Percentiles rank a stretch among this genome's conserved stretches.
Evolutionary conservation across 2,113 vertebrate genomes (phyloP).

Genomic region (Dicerorhinus sumatrensis): DNA sequence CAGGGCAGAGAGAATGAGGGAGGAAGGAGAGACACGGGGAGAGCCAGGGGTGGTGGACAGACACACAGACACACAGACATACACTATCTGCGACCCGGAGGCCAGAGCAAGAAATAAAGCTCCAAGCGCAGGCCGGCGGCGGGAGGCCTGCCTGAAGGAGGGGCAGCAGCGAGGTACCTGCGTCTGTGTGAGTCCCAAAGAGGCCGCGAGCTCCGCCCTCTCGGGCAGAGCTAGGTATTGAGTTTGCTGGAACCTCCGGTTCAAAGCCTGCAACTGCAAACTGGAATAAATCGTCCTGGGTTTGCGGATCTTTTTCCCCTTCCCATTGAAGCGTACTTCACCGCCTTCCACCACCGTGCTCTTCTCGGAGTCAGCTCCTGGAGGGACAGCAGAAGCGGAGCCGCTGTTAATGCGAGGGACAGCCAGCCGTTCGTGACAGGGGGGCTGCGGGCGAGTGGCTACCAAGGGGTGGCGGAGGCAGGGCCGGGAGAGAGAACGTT

Average conservation of each 20-base stretch:
- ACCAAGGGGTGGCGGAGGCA: not conserved
- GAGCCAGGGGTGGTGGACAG: not conserved
- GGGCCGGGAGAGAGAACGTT: not conserved
- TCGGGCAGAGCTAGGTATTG: constrained; percentile 98
- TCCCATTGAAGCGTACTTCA: constrained; percentile 98
- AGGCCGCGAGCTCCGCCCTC: constrained; percentile 98
- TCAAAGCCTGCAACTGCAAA: constrained; percentile 98
- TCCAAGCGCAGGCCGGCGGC: not conserved
- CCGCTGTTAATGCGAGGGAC: constrained; percentile 28
- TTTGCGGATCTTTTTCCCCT: constrained; percentile 99
- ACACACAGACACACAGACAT: not conserved
- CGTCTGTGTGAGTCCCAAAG: constrained; percentile 98
- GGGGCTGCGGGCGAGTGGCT: constrained; percentile 64
- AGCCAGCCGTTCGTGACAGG: constrained; percentile 6
- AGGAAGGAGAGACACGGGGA: not conserved
- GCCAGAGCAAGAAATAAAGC: not conserved
- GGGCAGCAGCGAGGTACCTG: constrained; percentile 90
- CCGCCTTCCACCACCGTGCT: constrained; percentile 99
- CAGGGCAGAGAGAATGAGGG: not conserved
- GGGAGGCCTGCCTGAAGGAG: constrained; percentile 11
- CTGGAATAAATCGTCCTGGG: constrained; percentile 99
- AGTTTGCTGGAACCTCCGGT: constrained; percentile 98
- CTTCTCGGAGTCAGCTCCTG: constrained; percentile 95
- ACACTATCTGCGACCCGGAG: not conserved
- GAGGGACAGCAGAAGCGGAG: constrained; percentile 76